These are phyloP conservation scores for Bombus huntii DNA, from an alignment of 1,140 invertebrate species.

Conservation along the genomic window DNA sequence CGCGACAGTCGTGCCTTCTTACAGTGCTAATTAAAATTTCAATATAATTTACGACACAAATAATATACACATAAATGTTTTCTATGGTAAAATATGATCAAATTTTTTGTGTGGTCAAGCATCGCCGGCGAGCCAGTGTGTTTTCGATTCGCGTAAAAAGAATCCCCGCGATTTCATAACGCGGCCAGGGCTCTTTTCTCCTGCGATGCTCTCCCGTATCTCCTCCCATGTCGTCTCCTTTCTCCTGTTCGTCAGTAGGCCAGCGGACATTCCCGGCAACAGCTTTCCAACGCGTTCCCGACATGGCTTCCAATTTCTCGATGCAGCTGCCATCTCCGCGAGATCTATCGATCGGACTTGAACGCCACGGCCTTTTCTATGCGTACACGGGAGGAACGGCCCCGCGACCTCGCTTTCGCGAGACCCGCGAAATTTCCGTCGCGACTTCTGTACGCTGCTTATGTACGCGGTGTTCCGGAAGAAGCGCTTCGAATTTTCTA, in stretches of 20 bases:
- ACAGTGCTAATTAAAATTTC: neutral
- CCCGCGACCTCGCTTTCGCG: constrained; percentile 57
- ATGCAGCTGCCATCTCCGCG: constrained; percentile 45
- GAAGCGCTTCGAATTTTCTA: neutral
- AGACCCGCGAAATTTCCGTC: constrained; percentile 39
- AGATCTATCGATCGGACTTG: constrained; percentile 54
- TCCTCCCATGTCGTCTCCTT: constrained; percentile 60
- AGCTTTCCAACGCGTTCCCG: constrained; percentile 60
- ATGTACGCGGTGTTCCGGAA: neutral
- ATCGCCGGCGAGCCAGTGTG: neutral
- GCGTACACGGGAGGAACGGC: constrained; percentile 40
- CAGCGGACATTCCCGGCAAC: constrained; percentile 60
- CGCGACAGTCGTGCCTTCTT: neutral
- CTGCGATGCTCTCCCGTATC: constrained; percentile 44
- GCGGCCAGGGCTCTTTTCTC: constrained; percentile 62
- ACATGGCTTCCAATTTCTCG: constrained; percentile 60
- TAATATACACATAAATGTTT: neutral
- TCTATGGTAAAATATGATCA: neutral
- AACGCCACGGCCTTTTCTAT: constrained; percentile 42
- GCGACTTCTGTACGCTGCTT: neutral
- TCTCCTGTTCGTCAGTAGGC: constrained; percentile 67
- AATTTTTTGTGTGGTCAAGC: neutral
- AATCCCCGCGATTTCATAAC: constrained; percentile 59
- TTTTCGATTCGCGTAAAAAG: constrained; percentile 19
- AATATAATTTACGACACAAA: neutral